Evolutionary conservation across 1,140 invertebrate species (phyloP), one percentile per base, ranked within the genome.

Genomic region (Psix sp.): DNA sequence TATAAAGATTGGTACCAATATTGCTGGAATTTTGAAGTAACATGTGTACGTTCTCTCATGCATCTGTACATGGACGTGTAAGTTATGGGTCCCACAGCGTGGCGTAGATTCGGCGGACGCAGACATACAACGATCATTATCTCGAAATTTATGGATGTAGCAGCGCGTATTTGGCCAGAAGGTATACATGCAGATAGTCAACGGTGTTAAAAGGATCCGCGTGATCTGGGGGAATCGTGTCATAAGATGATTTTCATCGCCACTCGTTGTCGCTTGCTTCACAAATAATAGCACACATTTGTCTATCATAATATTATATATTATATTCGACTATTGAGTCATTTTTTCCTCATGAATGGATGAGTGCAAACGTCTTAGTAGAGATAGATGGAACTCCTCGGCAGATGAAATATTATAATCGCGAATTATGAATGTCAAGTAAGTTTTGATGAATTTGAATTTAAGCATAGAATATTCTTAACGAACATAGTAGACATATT

Each of bases 41-140:
- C 67, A 68, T 65, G 59, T 76, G 63, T 68, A 65, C 43, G 40
- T 42, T 65, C 56, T 65, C 65, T 52, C 74, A 67, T 56, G 62
- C 76, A 60, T 82, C 79, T 74, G 80, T 81, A 82, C 77, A 76
- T 60, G 54, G 73, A 43, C 54, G 81, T 76, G 80, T 84, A 85
- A 85, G 77, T 84, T 85, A 85, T 84, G 76, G 78, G 76, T 84
- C 84, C 84, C 84, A 81, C 80, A 84, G 84, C 81, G 79, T 71
- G 57, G 76, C 76, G 81, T 84, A 85, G 84, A 85, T 84, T 80
- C 79, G 76, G 80, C 76, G 70, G 82, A 85, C 84, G 74, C 80
- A 84, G 84, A 85, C 84, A 83, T 84, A 84, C 82, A 80, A 81
- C 81, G 83, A 85, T 85, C 84, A 84, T 85, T 85, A 85, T 85